These are phyloP conservation scores for Leptoteleia sp. DNA, from an alignment of 1,140 invertebrate genomes.

Conservation along the genomic window DNA sequence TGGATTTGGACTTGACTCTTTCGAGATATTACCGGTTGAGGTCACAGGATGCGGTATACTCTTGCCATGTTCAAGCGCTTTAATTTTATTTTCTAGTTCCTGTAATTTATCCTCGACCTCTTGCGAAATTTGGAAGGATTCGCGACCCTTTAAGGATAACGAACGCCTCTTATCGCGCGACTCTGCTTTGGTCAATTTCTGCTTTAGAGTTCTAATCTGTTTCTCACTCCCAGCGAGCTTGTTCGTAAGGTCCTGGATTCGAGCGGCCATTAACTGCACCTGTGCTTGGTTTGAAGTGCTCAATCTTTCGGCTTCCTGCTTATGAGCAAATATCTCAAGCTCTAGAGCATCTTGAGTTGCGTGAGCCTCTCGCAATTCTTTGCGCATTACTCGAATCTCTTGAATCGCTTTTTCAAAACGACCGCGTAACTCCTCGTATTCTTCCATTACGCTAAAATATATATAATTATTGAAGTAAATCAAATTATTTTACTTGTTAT, in stretches of 20 bases:
- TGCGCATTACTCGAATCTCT: constrained; percentile 91
- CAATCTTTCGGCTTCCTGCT: constrained; percentile 86
- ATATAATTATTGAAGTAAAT: neutral
- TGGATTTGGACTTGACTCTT: constrained; percentile 81
- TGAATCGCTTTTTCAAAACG: constrained; percentile 91
- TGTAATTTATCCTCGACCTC: constrained; percentile 91
- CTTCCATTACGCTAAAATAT: constrained; percentile 85
- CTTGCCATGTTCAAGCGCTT: constrained; percentile 83
- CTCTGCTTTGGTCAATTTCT: constrained; percentile 89
- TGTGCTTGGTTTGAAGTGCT: constrained; percentile 88
- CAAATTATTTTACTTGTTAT: too few relatives aligned
- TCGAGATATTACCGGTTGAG: constrained; percentile 73
- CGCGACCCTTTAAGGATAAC: constrained; percentile 89
- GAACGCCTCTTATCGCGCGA: constrained; percentile 89
- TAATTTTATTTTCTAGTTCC: constrained; percentile 89
- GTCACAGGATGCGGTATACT: constrained; percentile 66
- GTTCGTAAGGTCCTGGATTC: constrained; percentile 91
- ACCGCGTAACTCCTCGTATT: constrained; percentile 87
- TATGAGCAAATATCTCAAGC: constrained; percentile 86
- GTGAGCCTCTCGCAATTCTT: constrained; percentile 90
- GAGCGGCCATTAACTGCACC: constrained; percentile 89
- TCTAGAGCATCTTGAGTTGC: constrained; percentile 90
- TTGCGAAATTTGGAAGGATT: constrained; percentile 89
- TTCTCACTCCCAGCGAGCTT: constrained; percentile 92
- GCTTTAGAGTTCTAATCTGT: constrained; percentile 88